Percentiles rank a stretch among this genome's conserved stretches.
phyloP scores from a whole-genome alignment of 2,888 invertebrate species.

The Thecocarcelia acutangulata region DNA sequence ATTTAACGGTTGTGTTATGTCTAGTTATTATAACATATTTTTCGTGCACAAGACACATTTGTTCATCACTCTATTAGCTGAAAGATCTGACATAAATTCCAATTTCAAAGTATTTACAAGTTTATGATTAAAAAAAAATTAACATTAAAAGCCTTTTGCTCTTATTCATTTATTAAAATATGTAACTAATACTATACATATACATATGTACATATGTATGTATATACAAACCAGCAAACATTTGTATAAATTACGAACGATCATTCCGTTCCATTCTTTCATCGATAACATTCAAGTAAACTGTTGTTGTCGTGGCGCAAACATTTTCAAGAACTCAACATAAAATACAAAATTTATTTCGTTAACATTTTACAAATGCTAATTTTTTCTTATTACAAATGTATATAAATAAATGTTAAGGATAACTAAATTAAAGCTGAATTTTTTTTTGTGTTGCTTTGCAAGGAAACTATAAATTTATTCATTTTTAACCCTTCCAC shows the following conservation, averaged over 20 bases:
- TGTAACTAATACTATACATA: not conserved
- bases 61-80: too few relatives aligned
- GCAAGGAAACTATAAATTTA: conserved; percentile 6
- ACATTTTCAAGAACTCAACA: not conserved
- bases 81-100: not conserved
- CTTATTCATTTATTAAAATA: not conserved
- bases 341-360: conserved; percentile 24
- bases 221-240: not conserved
- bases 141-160: not conserved
- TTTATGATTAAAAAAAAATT: not conserved
- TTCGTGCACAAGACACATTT: too few relatives aligned
- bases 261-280: too few relatives aligned
- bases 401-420: conserved; percentile 4
- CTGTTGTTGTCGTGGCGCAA: not conserved
- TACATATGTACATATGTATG: not conserved
- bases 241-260: too few relatives aligned
- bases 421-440: conserved; percentile 7
- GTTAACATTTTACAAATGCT: not conserved
- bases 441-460: not conserved
- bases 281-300: not conserved
- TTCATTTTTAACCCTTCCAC: conserved; percentile 9
- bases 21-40: too few relatives aligned
- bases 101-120: not conserved
- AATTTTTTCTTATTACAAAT: conserved; percentile 21
- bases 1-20: too few relatives aligned